A percentile compares a stretch with the other conserved stretches of the same genome.
These are phyloP conservation scores for Philopedon plagiatum DNA, from an alignment of 2,888 invertebrate species.

Conservation along the genomic window DNA sequence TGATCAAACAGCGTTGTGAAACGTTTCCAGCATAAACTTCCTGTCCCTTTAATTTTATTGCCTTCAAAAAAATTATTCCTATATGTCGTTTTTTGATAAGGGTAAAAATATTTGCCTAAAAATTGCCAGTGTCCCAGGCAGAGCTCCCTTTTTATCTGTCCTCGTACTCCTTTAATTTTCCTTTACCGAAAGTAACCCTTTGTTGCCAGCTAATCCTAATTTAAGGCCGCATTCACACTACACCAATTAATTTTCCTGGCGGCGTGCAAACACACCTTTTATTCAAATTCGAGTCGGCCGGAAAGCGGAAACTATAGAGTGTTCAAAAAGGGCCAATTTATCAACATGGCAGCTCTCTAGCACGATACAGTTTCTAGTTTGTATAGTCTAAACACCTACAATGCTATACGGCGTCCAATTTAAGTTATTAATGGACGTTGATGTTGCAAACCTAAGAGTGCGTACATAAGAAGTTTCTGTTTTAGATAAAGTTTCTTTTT, in stretches of 20 bases:
- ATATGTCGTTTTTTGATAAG: background rate
- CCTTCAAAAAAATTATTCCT: background rate
- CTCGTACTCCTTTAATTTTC: background rate
- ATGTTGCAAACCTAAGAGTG: conserved; percentile 33
- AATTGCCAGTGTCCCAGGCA: background rate
- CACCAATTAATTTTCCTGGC: conserved; percentile 26
- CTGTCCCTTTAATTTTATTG: no score
- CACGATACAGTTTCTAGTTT: conserved; percentile 28
- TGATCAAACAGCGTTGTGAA: no score
- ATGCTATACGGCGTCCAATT: conserved; percentile 21
- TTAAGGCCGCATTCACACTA: conserved; percentile 23
- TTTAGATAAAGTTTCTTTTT: no score
- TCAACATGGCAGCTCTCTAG: conserved; percentile 37
- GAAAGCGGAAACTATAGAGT: conserved; percentile 29
- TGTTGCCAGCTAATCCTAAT: conserved; percentile 11
- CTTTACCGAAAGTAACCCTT: conserved; percentile 11
- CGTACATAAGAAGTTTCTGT: no score
- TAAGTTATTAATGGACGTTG: conserved; percentile 43
- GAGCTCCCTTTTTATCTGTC: background rate
- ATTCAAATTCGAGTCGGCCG: conserved; percentile 18
- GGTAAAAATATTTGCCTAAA: background rate
- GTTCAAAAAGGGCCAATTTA: conserved; percentile 40
- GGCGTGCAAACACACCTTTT: conserved; percentile 24
- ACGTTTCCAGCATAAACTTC: no score
- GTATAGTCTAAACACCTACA: conserved; percentile 41